Evolutionary conservation across 2,113 vertebrate species (phyloP).

Genomic region (Arenaria interpres): DNA sequence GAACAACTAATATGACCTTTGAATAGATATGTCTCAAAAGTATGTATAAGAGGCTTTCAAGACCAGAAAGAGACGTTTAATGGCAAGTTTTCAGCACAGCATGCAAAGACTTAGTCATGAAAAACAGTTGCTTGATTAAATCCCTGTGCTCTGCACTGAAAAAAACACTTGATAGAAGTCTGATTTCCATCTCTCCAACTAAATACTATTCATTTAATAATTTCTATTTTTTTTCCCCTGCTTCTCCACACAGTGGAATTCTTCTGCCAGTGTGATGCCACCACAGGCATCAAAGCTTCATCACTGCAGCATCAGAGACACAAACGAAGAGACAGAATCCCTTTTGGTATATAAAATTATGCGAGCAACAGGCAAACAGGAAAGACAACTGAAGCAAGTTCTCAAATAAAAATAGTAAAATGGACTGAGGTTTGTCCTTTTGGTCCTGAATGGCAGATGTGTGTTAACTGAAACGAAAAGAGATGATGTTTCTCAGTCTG

Average conservation of each 20-base stretch:
- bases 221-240: fast-evolving
- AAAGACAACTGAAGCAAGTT: neutral
- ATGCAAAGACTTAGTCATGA: neutral
- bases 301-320: neutral
- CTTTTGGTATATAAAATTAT: neutral
- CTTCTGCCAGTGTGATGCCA: neutral
- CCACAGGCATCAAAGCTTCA: neutral
- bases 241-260: neutral
- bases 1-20: constrained; percentile 33
- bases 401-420: neutral
- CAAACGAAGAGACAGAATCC: neutral
- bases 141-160: neutral
- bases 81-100: constrained; percentile 32
- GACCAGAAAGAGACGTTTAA: constrained; percentile 36
- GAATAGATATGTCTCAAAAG: neutral
- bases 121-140: constrained; percentile 40
- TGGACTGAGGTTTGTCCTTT: neutral
- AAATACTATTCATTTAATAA: neutral
- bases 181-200: neutral
- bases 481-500: neutral
- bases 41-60: constrained; percentile 14
- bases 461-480: neutral
- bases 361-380: neutral
- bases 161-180: neutral
- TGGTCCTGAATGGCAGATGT: neutral